Conservation (phyloP, 1,140 invertebrate species). For the Conus ventricosus region DNA sequence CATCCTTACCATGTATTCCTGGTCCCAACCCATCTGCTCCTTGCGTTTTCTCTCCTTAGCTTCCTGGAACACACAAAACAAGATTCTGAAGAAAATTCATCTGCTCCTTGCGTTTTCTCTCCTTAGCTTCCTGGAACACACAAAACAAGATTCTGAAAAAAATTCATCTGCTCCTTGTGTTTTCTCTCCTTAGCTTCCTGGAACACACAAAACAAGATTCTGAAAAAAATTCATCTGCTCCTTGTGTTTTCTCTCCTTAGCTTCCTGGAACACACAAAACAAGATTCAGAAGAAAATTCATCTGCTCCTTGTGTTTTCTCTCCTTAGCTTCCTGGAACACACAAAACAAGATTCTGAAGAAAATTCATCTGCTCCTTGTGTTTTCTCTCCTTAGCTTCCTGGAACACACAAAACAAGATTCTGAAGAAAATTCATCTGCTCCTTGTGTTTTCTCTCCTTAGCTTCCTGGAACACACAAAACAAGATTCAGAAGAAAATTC, state of each 20-base stretch:
- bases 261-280: conserved; percentile 76
- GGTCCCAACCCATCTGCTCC: conserved; percentile 96
- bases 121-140: conserved; percentile 84
- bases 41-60: conserved; percentile 91
- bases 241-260: conserved; percentile 93
- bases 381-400: conserved; percentile 91
- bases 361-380: too few relatives aligned
- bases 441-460: conserved; percentile 91
- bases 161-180: too few relatives aligned
- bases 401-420: conserved; percentile 33
- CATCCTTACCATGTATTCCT: conserved; percentile 83
- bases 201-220: conserved; percentile 30
- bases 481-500: neutral
- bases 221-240: too few relatives aligned
- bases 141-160: neutral
- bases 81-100: neutral
- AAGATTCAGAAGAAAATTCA: neutral
- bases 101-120: too few relatives aligned
- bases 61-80: conserved; percentile 75
- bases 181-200: conserved; percentile 90
- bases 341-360: conserved; percentile 5
- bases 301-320: too few relatives aligned
- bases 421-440: conserved; percentile 81
- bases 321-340: conserved; percentile 86
- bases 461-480: conserved; percentile 77